Base-by-base conservation (phyloP, 2,797 vertebrate genomes). In the Chelonia mydas region DNA sequence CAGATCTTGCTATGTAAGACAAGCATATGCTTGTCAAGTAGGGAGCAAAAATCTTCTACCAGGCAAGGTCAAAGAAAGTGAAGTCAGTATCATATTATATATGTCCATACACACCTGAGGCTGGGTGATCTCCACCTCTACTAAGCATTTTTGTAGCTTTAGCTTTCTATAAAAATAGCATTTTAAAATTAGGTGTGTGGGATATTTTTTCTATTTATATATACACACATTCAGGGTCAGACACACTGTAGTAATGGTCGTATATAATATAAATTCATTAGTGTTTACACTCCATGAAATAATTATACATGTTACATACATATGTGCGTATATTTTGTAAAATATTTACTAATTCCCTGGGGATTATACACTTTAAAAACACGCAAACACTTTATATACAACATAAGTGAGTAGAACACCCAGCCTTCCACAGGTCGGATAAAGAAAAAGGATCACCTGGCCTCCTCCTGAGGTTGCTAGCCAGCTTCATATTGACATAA, bases 51-150 rank as follows among this genome's bases (percentile, higher is more conserved):
- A 25, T 50, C 47, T 79, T 91, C 93, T 94, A 90, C 68, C 13
- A 33, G 16, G n/a, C 50, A 94, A n/a, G 9, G 79, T 96, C 83
- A 84, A 93, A 84, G 37, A 47, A 81, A 90, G 16, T 83, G 82
- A 49, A 28, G 80, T 23, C 28, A 79, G 13, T n/a, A 28, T 91
- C 11, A 51, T 84, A 79, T 21, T 85, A 5, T 83, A 12, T 49
- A 31, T 21, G 4, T 61, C 65, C 76, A 2, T 74, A 47, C 54
- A 84, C 90, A 88, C 5, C 51, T 81, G 53, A 19, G 27, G 55
- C 23, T 81, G 17, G 41, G 3, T 41, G 51, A 27, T 11, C 1
- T 61, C 0, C 2, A 3, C 57, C 91, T 19, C 53, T 93, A 41
- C 21, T 57, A 90, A 92, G 47, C 19, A 53, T 25, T 94, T 85